These are phyloP conservation scores for Melipona beecheii DNA, from an alignment of 2,888 invertebrate genomes.

Conservation along the genomic window DNA sequence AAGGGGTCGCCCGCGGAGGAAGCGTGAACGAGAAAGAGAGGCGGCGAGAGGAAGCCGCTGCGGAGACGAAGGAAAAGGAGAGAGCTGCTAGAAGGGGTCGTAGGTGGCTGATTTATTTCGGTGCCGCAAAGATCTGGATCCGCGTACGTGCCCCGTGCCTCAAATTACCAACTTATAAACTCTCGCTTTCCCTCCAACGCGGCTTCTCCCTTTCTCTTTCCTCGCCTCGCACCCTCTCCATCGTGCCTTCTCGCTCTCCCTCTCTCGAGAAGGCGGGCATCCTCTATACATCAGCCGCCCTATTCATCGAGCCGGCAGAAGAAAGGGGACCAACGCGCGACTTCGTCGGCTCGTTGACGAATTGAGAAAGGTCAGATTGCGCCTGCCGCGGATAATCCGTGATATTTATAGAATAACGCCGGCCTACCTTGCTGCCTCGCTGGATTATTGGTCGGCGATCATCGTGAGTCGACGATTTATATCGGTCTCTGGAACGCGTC, in stretches of 20 bases:
- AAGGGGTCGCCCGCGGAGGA: slow-evolving; percentile 64
- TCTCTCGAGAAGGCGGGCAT: slow-evolving; percentile 40
- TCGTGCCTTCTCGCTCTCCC: neutral
- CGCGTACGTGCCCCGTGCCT: slow-evolving; percentile 83
- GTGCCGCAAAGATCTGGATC: slow-evolving; percentile 83
- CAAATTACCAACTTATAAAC: slow-evolving; percentile 84
- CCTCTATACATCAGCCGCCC: slow-evolving; percentile 57
- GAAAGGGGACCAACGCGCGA: slow-evolving; percentile 64
- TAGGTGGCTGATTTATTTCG: slow-evolving; percentile 83
- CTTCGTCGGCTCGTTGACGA: slow-evolving; percentile 66
- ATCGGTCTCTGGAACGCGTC: neutral
- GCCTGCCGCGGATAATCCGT: slow-evolving; percentile 48
- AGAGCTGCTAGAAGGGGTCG: slow-evolving; percentile 64
- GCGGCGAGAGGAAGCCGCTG: slow-evolving; percentile 43
- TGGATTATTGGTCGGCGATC: slow-evolving; percentile 15
- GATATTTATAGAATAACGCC: slow-evolving; percentile 65
- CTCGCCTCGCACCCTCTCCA: neutral
- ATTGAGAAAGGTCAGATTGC: slow-evolving; percentile 53
- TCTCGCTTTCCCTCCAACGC: slow-evolving; percentile 58
- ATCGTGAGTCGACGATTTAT: slow-evolving; percentile 13
- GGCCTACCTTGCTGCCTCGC: slow-evolving; percentile 62
- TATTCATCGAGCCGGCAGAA: slow-evolving; percentile 58
- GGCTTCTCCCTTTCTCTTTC: slow-evolving; percentile 6
- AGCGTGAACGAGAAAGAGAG: slow-evolving; percentile 28
- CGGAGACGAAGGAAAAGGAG: slow-evolving; percentile 60